Percentiles rank a stretch among this genome's conserved stretches.
Conservation (phyloP, 2,797 vertebrate species). For the Thunnus albacares region DNA sequence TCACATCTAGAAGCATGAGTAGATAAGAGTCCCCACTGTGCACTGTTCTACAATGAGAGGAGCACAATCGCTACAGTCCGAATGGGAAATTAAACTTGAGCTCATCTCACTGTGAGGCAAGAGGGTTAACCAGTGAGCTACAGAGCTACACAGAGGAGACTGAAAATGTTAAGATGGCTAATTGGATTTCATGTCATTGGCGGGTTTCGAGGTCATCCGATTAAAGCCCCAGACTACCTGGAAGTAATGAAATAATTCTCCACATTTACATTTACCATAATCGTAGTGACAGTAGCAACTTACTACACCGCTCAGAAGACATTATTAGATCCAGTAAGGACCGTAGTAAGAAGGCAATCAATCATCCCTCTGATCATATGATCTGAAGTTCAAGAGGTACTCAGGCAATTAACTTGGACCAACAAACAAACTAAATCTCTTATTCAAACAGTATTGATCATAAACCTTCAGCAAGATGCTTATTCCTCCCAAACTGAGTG, state of each 20-base stretch:
- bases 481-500: not conserved
- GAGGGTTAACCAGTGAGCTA: constrained; percentile 15
- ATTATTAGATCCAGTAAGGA: not conserved
- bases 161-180: constrained; percentile 52
- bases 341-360: not conserved
- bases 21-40: not conserved
- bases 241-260: constrained; percentile 49
- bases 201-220: constrained; percentile 50
- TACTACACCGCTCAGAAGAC: constrained; percentile 6
- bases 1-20: constrained; percentile 3
- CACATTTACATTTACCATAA: constrained; percentile 32
- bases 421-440: not conserved
- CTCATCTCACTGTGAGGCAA: constrained; percentile 17
- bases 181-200: constrained; percentile 67
- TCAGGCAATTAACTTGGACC: too few species aligned
- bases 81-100: constrained; percentile 29
- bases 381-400: not conserved
- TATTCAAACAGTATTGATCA: not conserved
- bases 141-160: constrained; percentile 43
- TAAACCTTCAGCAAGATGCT: not conserved
- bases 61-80: not conserved
- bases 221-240: constrained; percentile 40
- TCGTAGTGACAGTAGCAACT: not conserved
- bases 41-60: constrained; percentile 25
- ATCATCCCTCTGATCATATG: not conserved